These are phyloP conservation scores for Brachyopa scutellaris DNA, from an alignment of 2,888 invertebrate species.

Conservation along the genomic window DNA sequence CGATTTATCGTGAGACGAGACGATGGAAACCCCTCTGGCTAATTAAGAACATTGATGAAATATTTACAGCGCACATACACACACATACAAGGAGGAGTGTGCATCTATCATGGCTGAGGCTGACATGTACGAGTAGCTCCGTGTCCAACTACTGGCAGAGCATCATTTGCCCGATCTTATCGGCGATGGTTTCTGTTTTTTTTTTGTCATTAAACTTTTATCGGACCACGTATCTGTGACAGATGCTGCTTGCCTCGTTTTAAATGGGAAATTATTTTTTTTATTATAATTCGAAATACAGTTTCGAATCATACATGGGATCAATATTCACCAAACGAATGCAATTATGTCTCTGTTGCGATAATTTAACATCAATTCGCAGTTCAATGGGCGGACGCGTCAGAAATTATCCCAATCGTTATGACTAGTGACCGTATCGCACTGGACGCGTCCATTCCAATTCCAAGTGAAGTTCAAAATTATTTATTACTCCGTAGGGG, in stretches of 20 bases:
- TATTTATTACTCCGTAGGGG: slow-evolving; percentile 61
- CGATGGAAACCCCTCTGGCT: slow-evolving; percentile 48
- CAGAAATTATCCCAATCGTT: neutral
- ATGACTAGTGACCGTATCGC: slow-evolving; percentile 47
- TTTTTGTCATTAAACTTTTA: slow-evolving; percentile 41
- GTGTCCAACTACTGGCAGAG: neutral
- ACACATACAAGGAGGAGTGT: too few relatives aligned
- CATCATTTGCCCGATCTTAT: slow-evolving; percentile 36
- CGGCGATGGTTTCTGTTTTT: slow-evolving; percentile 21
- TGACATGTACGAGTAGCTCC: too few relatives aligned
- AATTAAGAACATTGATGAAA: slow-evolving; percentile 64
- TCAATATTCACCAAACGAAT: slow-evolving; percentile 18
- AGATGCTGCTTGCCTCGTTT: slow-evolving; percentile 1
- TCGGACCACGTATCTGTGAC: slow-evolving; percentile 53
- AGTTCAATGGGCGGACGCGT: slow-evolving; percentile 48
- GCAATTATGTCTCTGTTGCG: slow-evolving; percentile 46
- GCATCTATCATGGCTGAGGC: slow-evolving; percentile 1
- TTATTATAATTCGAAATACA: slow-evolving; percentile 33
- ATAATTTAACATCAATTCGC: slow-evolving; percentile 54
- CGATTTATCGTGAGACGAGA: slow-evolving; percentile 35
- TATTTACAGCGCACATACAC: slow-evolving; percentile 37
- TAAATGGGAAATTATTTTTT: too few relatives aligned
- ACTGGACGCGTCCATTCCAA: slow-evolving; percentile 1
- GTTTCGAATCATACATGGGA: slow-evolving; percentile 36
- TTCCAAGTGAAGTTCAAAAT: slow-evolving; percentile 43